These are phyloP conservation scores for Oligia strigilis DNA, from an alignment of 2,888 invertebrate genomes.

Conservation along the genomic window DNA sequence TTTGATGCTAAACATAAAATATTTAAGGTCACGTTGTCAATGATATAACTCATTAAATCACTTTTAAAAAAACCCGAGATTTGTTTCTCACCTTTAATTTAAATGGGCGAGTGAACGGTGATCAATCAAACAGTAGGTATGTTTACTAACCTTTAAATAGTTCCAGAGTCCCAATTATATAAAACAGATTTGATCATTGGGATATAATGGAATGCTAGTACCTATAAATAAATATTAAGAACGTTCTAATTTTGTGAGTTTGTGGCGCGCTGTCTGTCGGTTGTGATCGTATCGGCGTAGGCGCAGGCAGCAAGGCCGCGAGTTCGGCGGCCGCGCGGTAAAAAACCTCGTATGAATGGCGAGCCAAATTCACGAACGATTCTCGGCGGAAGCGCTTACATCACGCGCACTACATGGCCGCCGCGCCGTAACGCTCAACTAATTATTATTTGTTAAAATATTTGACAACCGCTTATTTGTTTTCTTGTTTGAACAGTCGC, in stretches of 20 bases:
- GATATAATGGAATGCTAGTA: constrained; percentile 56
- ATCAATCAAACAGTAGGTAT: constrained; percentile 44
- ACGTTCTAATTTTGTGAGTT: constrained; percentile 80
- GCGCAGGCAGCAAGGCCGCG: constrained; percentile 85
- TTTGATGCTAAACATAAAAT: constrained; percentile 28
- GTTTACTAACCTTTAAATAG: constrained; percentile 42
- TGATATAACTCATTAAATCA: constrained; percentile 50
- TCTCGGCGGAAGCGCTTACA: constrained; percentile 81
- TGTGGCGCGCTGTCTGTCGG: constrained; percentile 75
- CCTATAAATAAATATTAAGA: constrained; percentile 69
- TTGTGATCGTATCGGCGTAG: constrained; percentile 73
- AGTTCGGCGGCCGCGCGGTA: constrained; percentile 83
- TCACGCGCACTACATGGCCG: constrained; percentile 76
- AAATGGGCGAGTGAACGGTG: constrained; percentile 39
- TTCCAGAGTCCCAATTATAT: constrained; percentile 35
- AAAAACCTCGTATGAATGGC: constrained; percentile 88
- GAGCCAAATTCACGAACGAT: constrained; percentile 79
- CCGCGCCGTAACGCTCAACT: constrained; percentile 61
- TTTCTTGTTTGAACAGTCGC: constrained; percentile 41
- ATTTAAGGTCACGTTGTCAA: constrained; percentile 54
- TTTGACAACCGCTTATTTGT: constrained; percentile 57
- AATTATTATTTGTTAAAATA: constrained; percentile 63
- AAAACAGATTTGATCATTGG: constrained; percentile 46
- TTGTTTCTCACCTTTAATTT: constrained; percentile 28
- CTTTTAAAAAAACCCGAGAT: constrained; percentile 32